phyloP scores from a whole-genome alignment of 2,113 vertebrate species.

The Catharus bicknelli region DNA sequence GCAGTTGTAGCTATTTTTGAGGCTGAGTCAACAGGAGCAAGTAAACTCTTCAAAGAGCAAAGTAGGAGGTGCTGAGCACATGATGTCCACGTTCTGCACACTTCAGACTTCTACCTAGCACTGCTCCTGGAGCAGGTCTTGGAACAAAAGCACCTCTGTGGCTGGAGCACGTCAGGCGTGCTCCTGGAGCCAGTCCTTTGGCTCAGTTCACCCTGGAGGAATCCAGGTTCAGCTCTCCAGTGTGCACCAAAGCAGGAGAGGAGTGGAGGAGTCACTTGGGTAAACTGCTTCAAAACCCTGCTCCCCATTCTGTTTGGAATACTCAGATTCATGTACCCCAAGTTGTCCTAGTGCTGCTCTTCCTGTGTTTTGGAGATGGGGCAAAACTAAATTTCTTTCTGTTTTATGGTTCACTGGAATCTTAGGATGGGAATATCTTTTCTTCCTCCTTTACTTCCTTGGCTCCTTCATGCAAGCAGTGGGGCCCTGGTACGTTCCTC shows the following conservation, averaged over 20 bases:
- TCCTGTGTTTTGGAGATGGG: not conserved
- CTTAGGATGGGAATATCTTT: not conserved
- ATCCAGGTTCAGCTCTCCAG: not conserved
- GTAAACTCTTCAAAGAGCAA: not conserved
- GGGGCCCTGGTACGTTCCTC: not conserved
- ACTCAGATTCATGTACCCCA: accelerated
- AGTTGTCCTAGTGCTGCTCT: not conserved
- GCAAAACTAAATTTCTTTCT: not conserved
- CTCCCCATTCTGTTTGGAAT: accelerated
- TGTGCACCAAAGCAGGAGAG: not conserved
- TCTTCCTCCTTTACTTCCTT: not conserved
- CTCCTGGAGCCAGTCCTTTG: not conserved
- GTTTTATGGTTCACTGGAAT: not conserved
- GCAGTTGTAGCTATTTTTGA: not conserved
- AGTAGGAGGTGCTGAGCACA: not conserved
- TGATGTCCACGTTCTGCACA: accelerated
- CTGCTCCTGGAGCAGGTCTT: not conserved
- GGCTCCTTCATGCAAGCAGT: not conserved
- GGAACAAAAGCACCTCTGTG: not conserved
- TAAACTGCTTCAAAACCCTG: not conserved
- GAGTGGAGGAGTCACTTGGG: not conserved
- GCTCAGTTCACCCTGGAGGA: accelerated
- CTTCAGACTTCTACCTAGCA: not conserved
- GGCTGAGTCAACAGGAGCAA: not conserved
- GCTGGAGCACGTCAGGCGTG: not conserved